These are phyloP conservation scores for Rhinolophus ferrumequinum DNA, from an alignment of 2,113 vertebrate species.

Conservation along the genomic window DNA sequence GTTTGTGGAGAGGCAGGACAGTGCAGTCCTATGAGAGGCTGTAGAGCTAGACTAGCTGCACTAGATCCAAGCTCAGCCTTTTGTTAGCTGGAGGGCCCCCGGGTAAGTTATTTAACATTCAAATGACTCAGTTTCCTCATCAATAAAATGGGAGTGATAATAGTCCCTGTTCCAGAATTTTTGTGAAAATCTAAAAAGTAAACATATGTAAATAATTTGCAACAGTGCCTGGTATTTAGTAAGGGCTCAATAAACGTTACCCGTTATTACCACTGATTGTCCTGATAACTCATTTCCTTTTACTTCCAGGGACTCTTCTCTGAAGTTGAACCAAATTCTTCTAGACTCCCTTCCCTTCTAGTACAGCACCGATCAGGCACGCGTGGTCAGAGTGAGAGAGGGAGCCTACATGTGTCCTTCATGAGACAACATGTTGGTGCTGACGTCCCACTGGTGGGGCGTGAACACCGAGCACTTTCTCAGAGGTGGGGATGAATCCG, in stretches of 20 bases:
- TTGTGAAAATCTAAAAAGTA: background rate
- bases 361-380: background rate
- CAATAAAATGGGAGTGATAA: background rate
- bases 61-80: background rate
- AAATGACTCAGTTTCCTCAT: background rate
- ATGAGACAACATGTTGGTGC: background rate
- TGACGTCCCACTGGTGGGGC: background rate
- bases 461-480: background rate
- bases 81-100: background rate
- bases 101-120: background rate
- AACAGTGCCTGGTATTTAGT: background rate
- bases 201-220: background rate
- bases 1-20: background rate
- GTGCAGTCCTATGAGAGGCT: background rate
- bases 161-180: background rate
- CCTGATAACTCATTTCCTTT: background rate
- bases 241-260: background rate
- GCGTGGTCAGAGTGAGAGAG: background rate
- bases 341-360: background rate
- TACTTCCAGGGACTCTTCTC: background rate
- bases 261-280: background rate
- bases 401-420: background rate
- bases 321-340: background rate
- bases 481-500: background rate
- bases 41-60: background rate